phyloP scores from a whole-genome alignment of 2,113 vertebrate species.

The Synodontis membranacea region DNA sequence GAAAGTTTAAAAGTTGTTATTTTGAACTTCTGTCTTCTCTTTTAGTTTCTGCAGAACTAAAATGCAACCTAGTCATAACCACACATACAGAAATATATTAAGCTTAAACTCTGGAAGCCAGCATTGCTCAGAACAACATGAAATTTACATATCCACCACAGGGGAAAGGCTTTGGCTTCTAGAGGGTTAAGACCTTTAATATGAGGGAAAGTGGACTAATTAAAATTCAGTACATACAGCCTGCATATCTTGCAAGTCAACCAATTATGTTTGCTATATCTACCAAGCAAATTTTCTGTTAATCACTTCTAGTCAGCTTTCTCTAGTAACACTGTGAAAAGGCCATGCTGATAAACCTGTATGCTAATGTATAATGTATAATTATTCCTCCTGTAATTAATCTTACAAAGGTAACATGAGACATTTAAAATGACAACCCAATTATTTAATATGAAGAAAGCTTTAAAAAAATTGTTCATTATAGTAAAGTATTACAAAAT shows the following conservation, averaged over 20 bases:
- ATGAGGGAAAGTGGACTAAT: not conserved
- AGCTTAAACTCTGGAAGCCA: too few species aligned
- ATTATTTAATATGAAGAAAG: not conserved
- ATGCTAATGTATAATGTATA: not conserved
- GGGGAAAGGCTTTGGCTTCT: too few species aligned
- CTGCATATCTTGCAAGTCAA: not conserved
- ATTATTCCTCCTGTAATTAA: not conserved
- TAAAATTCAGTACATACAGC: not conserved
- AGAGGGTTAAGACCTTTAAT: not conserved
- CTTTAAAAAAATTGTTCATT: too few species aligned
- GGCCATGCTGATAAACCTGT: not conserved
- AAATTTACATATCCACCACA: too few species aligned
- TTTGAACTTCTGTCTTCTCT: too few species aligned
- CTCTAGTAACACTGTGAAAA: not conserved
- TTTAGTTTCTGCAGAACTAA: not conserved
- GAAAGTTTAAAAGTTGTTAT: not conserved
- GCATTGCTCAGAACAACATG: too few species aligned
- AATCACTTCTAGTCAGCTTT: not conserved
- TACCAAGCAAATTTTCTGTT: not conserved
- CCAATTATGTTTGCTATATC: slow-evolving; percentile 12
- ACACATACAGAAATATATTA: not conserved
- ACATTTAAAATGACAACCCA: not conserved
- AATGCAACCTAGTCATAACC: not conserved
- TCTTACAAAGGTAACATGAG: not conserved
- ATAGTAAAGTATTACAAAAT: slow-evolving; percentile 12